phyloP scores from a whole-genome alignment of 2,113 vertebrate species.

The Actinemys pallida region DNA sequence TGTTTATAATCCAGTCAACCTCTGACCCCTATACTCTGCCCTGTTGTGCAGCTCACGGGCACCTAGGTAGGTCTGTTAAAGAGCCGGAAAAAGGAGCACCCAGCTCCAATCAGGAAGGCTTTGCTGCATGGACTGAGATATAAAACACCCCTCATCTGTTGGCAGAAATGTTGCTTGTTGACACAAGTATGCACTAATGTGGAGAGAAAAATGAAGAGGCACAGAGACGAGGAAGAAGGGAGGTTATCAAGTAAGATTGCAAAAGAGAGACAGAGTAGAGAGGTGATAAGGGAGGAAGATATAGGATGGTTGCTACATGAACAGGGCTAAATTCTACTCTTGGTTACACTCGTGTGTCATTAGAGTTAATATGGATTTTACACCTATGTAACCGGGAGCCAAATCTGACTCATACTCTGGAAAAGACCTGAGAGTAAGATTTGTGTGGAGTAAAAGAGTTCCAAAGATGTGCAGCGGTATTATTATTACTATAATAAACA shows the following conservation, averaged over 20 bases:
- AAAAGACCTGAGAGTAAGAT: not conserved
- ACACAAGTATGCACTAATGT: not conserved
- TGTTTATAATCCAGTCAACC: too few species aligned
- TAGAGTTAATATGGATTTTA: not conserved
- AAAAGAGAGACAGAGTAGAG: not conserved
- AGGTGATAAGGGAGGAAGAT: not conserved
- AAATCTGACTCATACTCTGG: not conserved
- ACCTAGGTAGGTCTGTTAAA: not conserved
- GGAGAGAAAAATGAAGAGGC: not conserved
- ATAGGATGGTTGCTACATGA: rapidly evolving
- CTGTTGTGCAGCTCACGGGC: not conserved
- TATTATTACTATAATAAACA: not conserved
- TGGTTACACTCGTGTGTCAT: rapidly evolving
- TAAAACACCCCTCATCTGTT: not conserved
- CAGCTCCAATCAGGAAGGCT: not conserved
- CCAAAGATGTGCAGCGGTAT: not conserved
- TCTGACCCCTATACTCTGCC: not conserved
- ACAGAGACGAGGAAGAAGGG: not conserved
- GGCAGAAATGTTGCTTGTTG: not conserved
- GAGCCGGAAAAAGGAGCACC: not conserved
- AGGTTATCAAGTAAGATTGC: not conserved
- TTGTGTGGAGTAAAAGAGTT: not conserved
- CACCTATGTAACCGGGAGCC: not conserved
- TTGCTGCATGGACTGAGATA: not conserved
- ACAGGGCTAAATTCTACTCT: not conserved